Conservation (phyloP, 2,797 vertebrate genomes). For the Rhinoraja longicauda region DNA sequence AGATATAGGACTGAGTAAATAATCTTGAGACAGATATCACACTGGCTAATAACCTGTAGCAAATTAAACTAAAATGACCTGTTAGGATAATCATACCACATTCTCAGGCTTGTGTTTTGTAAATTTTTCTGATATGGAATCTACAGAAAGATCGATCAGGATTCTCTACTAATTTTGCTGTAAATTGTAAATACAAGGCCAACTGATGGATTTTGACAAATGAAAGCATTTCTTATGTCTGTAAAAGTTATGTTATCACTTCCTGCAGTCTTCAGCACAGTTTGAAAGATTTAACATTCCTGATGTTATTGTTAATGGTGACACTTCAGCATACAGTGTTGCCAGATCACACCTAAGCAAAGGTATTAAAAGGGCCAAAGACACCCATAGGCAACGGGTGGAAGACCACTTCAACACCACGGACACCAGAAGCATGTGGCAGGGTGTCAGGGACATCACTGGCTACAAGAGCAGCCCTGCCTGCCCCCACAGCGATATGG, state of each 20-base stretch:
- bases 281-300: background rate
- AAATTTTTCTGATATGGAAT: background rate
- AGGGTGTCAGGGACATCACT: too few relatives aligned
- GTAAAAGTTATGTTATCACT: background rate
- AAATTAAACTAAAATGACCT: background rate
- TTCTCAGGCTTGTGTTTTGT: background rate
- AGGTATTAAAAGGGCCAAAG: too few relatives aligned
- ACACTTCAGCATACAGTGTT: too few relatives aligned
- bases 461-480: too few relatives aligned
- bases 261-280: background rate
- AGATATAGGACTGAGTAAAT: background rate
- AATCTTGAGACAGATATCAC: background rate
- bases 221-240: background rate
- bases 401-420: too few relatives aligned
- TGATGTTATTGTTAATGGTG: background rate
- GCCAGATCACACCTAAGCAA: too few relatives aligned
- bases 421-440: too few relatives aligned
- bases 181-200: background rate
- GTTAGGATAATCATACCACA: background rate
- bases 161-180: background rate
- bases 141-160: background rate
- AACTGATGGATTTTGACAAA: background rate
- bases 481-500: too few relatives aligned
- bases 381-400: too few relatives aligned
- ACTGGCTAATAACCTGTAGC: too few relatives aligned